phyloP scores from a whole-genome alignment of 1,140 invertebrate genomes.

The Brachionus rubens region DNA sequence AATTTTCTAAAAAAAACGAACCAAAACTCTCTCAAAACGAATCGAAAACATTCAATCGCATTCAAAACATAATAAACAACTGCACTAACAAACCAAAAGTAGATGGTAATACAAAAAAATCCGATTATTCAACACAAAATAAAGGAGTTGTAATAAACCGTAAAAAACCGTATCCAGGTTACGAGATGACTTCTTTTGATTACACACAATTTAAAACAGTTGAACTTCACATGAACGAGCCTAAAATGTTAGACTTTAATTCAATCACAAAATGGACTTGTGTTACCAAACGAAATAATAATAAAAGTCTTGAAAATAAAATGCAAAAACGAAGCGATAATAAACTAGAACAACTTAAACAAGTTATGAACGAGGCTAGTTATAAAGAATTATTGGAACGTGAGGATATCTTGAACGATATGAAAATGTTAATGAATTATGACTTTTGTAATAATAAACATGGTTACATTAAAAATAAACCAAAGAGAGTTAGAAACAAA shows the following conservation, averaged over 20 bases:
- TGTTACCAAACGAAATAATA: neutral
- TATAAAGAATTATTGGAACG: neutral
- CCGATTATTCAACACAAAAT: neutral
- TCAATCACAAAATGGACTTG: neutral
- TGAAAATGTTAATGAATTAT: slow-evolving; percentile 25
- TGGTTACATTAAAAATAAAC: neutral
- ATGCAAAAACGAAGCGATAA: neutral
- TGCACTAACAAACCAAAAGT: neutral
- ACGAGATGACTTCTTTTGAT: neutral
- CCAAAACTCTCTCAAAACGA: neutral
- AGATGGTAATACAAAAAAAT: neutral
- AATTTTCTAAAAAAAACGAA: neutral
- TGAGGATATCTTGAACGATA: neutral
- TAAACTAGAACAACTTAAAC: neutral
- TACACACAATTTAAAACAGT: neutral
- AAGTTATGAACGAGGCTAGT: neutral
- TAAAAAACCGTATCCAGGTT: neutral
- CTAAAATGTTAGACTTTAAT: neutral
- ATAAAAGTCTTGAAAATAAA: neutral
- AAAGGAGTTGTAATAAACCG: neutral
- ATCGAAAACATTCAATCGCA: neutral
- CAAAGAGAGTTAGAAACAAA: neutral
- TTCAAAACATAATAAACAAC: slow-evolving; percentile 13
- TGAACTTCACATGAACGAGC: neutral
- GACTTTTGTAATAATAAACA: slow-evolving; percentile 37